A percentile compares a stretch with the other conserved stretches of the same genome.
Conservation (phyloP, 2,888 invertebrate genomes). For the Schizaphis graminum region DNA sequence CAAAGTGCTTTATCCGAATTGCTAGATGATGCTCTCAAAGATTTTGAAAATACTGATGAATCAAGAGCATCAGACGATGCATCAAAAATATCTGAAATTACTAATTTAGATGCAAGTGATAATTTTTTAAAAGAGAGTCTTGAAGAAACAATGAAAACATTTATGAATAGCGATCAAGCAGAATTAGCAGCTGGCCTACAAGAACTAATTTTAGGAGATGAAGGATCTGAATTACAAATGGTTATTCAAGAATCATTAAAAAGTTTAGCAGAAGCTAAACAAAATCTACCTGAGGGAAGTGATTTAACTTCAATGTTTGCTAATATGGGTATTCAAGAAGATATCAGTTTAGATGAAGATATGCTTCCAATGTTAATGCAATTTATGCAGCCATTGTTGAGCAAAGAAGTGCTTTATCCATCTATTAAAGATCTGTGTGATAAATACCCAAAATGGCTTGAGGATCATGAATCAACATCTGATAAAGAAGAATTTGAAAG, state of each 20-base stretch:
- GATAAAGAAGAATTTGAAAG: constrained; percentile 60
- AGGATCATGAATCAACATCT: constrained; percentile 62
- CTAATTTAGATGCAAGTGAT: neutral
- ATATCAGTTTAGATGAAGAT: constrained; percentile 57
- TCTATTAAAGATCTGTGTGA: constrained; percentile 65
- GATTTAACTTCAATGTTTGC: constrained; percentile 59
- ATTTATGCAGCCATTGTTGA: constrained; percentile 66
- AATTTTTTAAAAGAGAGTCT: constrained; percentile 50
- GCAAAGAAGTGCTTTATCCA: constrained; percentile 66
- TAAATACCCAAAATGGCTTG: constrained; percentile 66
- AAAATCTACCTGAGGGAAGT: constrained; percentile 47
- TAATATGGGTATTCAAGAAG: constrained; percentile 55
- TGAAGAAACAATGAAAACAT: constrained; percentile 55
- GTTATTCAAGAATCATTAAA: constrained; percentile 59
- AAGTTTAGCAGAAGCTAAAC: constrained; percentile 55
- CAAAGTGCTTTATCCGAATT: constrained; percentile 40
- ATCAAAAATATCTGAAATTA: neutral
- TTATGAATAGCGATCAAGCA: constrained; percentile 50
- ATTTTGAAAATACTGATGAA: constrained; percentile 39
- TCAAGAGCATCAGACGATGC: neutral
- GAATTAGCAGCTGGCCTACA: constrained; percentile 39
- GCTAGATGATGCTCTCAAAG: constrained; percentile 55
- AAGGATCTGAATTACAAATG: constrained; percentile 42
- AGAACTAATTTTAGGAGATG: constrained; percentile 46
- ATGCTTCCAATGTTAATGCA: constrained; percentile 66